A percentile compares a stretch with the other conserved stretches of the same genome.
Conservation (phyloP, 2,797 vertebrate genomes). For the Sebastes itinus region DNA sequence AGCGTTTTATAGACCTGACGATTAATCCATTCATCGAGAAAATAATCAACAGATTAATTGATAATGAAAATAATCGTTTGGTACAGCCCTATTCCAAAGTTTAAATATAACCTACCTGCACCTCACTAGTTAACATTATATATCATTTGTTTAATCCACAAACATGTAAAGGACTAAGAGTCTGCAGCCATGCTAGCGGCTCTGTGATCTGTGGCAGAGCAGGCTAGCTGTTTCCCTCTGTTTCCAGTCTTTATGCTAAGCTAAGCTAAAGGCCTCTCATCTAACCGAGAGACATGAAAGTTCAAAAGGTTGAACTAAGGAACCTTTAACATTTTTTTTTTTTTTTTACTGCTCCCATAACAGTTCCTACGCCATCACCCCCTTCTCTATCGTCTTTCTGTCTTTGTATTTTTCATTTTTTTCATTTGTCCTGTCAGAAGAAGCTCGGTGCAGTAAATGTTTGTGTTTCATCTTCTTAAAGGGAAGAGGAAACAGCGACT, state of each 20-base stretch:
- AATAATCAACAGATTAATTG: no score
- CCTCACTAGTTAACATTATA: neutral
- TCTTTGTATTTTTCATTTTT: neutral
- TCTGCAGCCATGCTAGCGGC: neutral
- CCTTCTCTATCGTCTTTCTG: neutral
- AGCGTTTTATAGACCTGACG: no score
- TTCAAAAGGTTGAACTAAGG: neutral
- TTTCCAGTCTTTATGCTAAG: constrained; percentile 2
- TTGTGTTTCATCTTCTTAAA: constrained; percentile 18
- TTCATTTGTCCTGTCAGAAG: neutral
- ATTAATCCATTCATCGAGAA: no score
- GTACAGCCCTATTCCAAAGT: neutral
- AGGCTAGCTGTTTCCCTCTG: neutral
- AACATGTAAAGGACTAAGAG: neutral
- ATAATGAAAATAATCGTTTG: no score
- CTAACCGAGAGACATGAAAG: neutral
- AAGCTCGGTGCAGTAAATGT: neutral
- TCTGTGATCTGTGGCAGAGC: neutral
- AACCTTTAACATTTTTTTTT: neutral
- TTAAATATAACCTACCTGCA: no score
- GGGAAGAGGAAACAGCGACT: neutral
- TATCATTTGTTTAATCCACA: neutral
- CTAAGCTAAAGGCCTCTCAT: neutral
- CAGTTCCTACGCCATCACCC: neutral
- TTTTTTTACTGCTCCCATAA: neutral